phyloP scores from a whole-genome alignment of 2,113 vertebrate genomes.

The Orycteropus afer region DNA sequence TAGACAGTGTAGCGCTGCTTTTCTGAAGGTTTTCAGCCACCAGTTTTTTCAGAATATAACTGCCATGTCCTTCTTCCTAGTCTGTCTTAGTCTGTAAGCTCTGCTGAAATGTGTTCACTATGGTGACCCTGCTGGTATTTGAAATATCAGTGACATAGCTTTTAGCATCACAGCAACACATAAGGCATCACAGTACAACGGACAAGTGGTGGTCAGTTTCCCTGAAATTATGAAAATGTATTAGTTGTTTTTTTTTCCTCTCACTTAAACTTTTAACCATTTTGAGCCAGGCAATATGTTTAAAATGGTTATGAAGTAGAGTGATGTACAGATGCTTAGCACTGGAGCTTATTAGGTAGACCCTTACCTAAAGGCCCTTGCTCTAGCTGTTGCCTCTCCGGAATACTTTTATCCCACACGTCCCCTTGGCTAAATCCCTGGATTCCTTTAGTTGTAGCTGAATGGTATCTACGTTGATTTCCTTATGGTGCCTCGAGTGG shows the following conservation, averaged over 20 bases:
- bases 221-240: constrained; percentile 25
- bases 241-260: constrained; percentile 30
- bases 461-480: neutral
- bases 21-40: no score
- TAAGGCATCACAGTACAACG: no score
- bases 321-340: neutral
- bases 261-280: constrained; percentile 29
- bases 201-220: no score
- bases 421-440: neutral
- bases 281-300: neutral
- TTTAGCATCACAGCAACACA: no score
- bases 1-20: no score
- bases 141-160: no score
- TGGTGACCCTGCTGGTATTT: no score
- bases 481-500: neutral
- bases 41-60: no score
- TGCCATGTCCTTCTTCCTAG: no score
- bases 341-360: neutral
- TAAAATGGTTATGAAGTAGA: constrained; percentile 26
- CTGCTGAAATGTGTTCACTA: no score
- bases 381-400: neutral
- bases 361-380: neutral
- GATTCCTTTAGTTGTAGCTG: neutral
- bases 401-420: neutral
- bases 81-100: no score